Conservation (phyloP, 2,888 invertebrate species). For the Phalera bucephala region DNA sequence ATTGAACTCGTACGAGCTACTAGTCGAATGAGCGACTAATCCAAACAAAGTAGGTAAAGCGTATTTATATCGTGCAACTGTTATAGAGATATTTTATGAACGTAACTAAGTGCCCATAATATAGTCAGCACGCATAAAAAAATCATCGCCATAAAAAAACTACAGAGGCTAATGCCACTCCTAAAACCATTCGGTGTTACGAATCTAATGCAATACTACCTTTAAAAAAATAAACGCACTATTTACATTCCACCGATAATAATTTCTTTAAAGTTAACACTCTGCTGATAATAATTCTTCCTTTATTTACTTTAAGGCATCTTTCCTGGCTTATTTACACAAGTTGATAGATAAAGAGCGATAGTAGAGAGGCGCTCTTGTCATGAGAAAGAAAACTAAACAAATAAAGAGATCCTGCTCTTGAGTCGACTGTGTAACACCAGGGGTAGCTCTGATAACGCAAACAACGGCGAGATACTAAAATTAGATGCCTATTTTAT, state of each 20-base stretch:
- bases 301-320: slow-evolving; percentile 68
- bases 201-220: slow-evolving; percentile 1
- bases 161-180: slow-evolving; percentile 4
- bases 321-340: slow-evolving; percentile 66
- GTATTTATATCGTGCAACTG: no score
- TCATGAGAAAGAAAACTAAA: slow-evolving; percentile 65
- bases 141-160: slow-evolving; percentile 5
- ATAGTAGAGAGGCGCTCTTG: slow-evolving; percentile 68
- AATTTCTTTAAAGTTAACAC: slow-evolving; percentile 64
- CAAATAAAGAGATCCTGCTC: slow-evolving; percentile 63
- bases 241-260: slow-evolving; percentile 55
- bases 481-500: slow-evolving; percentile 25
- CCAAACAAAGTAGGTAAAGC: no score
- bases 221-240: slow-evolving; percentile 38
- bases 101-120: no score
- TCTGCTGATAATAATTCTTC: slow-evolving; percentile 66
- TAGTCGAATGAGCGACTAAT: no score
- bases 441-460: slow-evolving; percentile 58
- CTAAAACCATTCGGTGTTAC: slow-evolving; percentile 4
- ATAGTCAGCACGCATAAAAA: slow-evolving; percentile 3
- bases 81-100: no score
- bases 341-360: slow-evolving; percentile 73
- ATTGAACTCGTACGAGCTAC: no score
- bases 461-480: slow-evolving; percentile 42
- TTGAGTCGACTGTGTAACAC: slow-evolving; percentile 62